Conservation (phyloP, 2,797 vertebrate species). For the Novumbra hubbsi region DNA sequence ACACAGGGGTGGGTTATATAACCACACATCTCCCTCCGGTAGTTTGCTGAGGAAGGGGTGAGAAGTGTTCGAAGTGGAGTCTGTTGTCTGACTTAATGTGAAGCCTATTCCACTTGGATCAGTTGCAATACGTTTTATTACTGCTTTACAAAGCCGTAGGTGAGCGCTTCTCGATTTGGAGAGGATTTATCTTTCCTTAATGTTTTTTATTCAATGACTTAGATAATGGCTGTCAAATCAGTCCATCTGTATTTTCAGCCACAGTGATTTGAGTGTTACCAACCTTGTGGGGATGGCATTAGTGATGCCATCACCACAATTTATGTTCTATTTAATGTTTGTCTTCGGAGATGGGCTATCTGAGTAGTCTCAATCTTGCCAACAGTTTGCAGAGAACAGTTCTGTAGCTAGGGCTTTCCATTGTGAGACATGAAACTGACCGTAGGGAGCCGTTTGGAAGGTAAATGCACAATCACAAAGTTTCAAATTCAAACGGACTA, state of each 20-base stretch:
- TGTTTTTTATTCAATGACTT: neutral
- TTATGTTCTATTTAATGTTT: neutral
- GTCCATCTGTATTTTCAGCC: neutral
- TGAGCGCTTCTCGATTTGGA: conserved; percentile 15
- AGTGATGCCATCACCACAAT: neutral
- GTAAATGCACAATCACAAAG: neutral
- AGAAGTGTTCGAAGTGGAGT: neutral
- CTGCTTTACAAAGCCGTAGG: neutral
- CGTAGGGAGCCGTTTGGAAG: neutral
- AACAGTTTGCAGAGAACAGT: neutral
- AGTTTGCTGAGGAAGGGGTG: conserved; percentile 43
- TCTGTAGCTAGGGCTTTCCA: neutral
- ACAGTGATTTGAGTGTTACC: neutral
- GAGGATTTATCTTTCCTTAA: neutral
- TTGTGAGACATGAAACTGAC: neutral
- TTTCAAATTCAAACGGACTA: neutral
- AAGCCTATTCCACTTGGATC: neutral
- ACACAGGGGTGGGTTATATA: neutral
- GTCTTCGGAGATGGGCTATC: neutral
- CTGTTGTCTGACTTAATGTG: neutral
- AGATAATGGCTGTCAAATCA: neutral
- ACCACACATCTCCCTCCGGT: neutral
- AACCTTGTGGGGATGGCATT: neutral
- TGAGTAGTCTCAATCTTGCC: neutral
- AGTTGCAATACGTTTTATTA: neutral